Evolutionary conservation across 2,797 vertebrate species (phyloP).

Genomic region (Sebastes miniatus): DNA sequence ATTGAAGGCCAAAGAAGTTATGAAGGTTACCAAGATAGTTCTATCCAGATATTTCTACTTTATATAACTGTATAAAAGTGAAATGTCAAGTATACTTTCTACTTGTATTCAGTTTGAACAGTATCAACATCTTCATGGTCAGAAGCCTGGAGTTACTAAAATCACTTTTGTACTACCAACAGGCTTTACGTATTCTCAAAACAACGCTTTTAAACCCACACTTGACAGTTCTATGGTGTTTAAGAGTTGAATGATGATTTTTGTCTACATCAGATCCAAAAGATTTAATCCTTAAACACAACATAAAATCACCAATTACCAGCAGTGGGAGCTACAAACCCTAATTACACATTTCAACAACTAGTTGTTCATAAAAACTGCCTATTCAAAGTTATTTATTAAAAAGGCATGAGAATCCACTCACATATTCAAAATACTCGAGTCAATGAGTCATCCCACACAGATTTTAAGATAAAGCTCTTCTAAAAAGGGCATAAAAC

Average conservation of each 20-base stretch:
- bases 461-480: slow-evolving; percentile 2
- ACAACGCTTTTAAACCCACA: neutral
- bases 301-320: neutral
- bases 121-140: neutral
- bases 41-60: neutral
- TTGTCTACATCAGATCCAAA: neutral
- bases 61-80: neutral
- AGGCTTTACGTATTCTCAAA: neutral
- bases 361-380: neutral
- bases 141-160: neutral
- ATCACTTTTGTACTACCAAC: neutral
- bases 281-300: neutral
- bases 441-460: neutral
- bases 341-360: neutral
- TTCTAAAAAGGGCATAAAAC: neutral
- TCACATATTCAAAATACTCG: neutral
- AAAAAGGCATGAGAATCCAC: neutral
- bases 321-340: neutral
- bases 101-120: neutral
- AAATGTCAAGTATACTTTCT: neutral
- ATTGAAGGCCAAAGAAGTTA: neutral
- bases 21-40: neutral
- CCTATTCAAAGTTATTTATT: neutral
- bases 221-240: neutral
- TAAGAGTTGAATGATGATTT: neutral